Conservation (phyloP, 2,888 invertebrate species). For the Platycheirus rosarum region DNA sequence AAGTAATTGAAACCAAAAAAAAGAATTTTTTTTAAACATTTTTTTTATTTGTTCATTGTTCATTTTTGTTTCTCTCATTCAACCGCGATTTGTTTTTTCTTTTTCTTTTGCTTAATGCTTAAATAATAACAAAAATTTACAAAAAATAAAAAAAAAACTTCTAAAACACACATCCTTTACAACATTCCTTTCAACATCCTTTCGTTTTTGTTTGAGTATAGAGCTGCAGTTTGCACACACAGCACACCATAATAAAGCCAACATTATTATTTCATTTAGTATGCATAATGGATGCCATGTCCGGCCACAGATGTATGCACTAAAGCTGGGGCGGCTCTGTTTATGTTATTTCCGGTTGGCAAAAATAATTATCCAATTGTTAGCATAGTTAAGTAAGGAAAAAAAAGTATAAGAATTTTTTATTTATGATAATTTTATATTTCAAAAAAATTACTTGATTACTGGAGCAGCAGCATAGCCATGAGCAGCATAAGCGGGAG, state of each 20-base stretch:
- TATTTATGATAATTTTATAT: background rate
- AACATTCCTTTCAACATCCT: conserved; percentile 55
- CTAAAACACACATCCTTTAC: conserved; percentile 63
- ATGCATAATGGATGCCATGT: conserved; percentile 82
- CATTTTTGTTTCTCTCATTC: conserved; percentile 62
- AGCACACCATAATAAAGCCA: conserved; percentile 57
- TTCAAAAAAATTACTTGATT: conserved; percentile 77
- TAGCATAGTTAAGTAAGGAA: background rate
- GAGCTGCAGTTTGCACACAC: conserved; percentile 30
- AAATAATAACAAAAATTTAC: conserved; percentile 58
- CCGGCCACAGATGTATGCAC: conserved; percentile 82
- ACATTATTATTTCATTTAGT: conserved; percentile 76
- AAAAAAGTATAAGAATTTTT: background rate
- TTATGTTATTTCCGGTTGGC: background rate
- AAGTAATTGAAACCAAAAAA: background rate
- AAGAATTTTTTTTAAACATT: conserved; percentile 13
- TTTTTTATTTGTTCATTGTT: conserved; percentile 52
- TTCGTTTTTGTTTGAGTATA: conserved; percentile 41
- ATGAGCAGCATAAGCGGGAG: conserved; percentile 76
- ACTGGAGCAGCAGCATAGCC: conserved; percentile 56
- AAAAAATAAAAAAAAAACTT: conserved; percentile 40
- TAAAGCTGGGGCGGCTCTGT: conserved; percentile 81
- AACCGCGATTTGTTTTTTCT: conserved; percentile 68
- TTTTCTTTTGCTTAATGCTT: conserved; percentile 56
- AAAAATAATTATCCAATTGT: background rate